Base-by-base conservation (phyloP, 1,140 invertebrate genomes). In the Drosophila pallidifrons region DNA sequence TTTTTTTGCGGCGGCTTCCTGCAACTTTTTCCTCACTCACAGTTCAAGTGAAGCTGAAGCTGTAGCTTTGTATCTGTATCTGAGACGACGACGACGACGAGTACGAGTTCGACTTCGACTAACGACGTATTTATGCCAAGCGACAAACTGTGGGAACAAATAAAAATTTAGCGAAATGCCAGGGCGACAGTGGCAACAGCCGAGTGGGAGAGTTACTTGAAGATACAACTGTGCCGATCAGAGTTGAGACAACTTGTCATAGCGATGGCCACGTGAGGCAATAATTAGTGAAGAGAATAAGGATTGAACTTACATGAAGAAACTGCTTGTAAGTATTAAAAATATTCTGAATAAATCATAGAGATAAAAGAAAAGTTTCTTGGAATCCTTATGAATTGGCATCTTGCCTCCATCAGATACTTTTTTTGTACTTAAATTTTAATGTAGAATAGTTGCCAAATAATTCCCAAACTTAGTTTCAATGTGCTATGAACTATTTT, bases 81-180 rank as follows among this genome's bases (percentile, higher is more conserved):
- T 72, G 51, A 66, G 55, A 49, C 74, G 52, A 65, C 64, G 38
- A 41, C 38, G 6, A 8, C 41, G 41, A 43, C 35, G 35, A 38
- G 0, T 38, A 41, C 38, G 8, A 10, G 11, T 11, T 13, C 35
- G 35, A 38, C 35, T 38, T 38, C 35, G 8, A 38, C 35, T 38
- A 89, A 89, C 85, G 85, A 89, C 69, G 85, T 89, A 89, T 89
- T 89, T 89, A 89, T 89, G 85, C 85, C 85, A 83, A 89, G 69
- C 86, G 85, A 89, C 85, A 89, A 89, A 89, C 85, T 89, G 85
- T 89, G 85, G 85, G 85, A 89, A 89, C 85, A 89, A 90, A 90
- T 89, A 73, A 81, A 88, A 88, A 85, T 89, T 89, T 88, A 89
- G 81, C 85, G 15, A 69, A 88, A 85, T 81, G 86, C 78, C 73